Evolutionary conservation across 2,113 vertebrate genomes (phyloP), one percentile per base, ranked within the genome.

Genomic region (Ctenodactylus gundi): DNA sequence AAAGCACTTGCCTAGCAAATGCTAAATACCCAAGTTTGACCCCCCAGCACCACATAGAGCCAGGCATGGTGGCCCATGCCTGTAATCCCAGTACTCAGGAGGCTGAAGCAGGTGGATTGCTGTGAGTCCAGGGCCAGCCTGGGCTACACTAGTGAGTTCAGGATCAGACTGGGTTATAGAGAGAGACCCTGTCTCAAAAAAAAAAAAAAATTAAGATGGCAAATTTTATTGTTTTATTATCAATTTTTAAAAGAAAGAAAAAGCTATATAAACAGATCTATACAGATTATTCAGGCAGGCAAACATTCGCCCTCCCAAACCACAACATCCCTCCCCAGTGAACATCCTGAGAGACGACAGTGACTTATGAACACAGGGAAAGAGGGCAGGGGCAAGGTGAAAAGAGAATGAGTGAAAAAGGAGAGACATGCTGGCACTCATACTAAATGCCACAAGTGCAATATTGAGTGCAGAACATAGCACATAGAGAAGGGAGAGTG

Each of bases 151-250:
- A n/a, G n/a, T n/a, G n/a, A n/a, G n/a, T n/a, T n/a, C n/a, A n/a
- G n/a, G n/a, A n/a, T n/a, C n/a, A n/a, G n/a, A n/a, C n/a, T n/a
- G n/a, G n/a, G n/a, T n/a, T n/a, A n/a, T n/a, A n/a, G n/a, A n/a
- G n/a, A n/a, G n/a, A n/a, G n/a, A n/a, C n/a, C n/a, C n/a, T n/a
- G n/a, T n/a, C n/a, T n/a, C n/a, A n/a, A n/a, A n/a, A n/a, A 18
- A n/a, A 23, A 84, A 85, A 93, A 93, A 89, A 29, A 15, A 14
- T 58, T 92, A 92, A 49, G 76, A 78, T 60, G 76, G 70, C 72
- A 91, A 91, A 65, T 72, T 77, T 44, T 86, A 49, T 65, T 65
- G 41, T 82, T 89, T 86, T 89, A 85, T 39, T 73, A 87, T 3
- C 36, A 84, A 68, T 96, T 62, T 68, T 39, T 62, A 85, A 85